phyloP scores from a whole-genome alignment of 2,888 invertebrate genomes.

The Sinodicranocentrus sp. region DNA sequence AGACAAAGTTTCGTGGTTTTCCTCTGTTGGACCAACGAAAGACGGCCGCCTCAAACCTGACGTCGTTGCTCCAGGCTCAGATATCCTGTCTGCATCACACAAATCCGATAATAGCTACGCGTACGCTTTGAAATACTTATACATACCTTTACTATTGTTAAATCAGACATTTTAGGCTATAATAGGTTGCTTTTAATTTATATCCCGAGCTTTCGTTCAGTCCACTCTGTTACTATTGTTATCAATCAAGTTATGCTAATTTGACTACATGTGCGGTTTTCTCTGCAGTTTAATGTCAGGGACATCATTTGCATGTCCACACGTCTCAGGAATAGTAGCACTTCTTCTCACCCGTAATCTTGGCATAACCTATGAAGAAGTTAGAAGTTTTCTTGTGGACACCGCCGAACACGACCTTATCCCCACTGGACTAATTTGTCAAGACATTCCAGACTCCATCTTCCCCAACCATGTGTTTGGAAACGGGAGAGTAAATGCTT shows the following conservation, averaged over 20 bases:
- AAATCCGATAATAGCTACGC: constrained; percentile 52
- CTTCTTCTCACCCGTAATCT: constrained; percentile 25
- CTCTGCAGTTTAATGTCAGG: constrained; percentile 42
- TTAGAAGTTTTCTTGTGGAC: constrained; percentile 8
- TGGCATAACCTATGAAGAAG: neutral
- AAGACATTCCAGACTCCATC: neutral
- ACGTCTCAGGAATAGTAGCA: constrained; percentile 54
- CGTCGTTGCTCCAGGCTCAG: constrained; percentile 65
- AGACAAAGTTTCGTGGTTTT: constrained; percentile 11
- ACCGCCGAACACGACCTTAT: constrained; percentile 32
- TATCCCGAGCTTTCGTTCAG: no score
- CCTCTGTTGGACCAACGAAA: constrained; percentile 53
- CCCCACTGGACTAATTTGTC: constrained; percentile 16
- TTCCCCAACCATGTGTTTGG: constrained; percentile 60
- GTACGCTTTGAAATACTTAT: neutral
- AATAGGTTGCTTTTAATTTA: no score
- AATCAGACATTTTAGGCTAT: no score
- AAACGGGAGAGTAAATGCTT: constrained; percentile 26
- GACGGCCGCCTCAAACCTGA: constrained; percentile 63
- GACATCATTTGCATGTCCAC: constrained; percentile 67
- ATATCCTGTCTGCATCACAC: constrained; percentile 60
- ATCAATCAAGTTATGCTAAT: neutral
- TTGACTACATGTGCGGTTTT: neutral
- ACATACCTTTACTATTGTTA: neutral
- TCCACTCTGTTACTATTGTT: neutral